Evolutionary conservation across 2,797 vertebrate genomes (phyloP).

Genomic region (Coendou prehensilis): DNA sequence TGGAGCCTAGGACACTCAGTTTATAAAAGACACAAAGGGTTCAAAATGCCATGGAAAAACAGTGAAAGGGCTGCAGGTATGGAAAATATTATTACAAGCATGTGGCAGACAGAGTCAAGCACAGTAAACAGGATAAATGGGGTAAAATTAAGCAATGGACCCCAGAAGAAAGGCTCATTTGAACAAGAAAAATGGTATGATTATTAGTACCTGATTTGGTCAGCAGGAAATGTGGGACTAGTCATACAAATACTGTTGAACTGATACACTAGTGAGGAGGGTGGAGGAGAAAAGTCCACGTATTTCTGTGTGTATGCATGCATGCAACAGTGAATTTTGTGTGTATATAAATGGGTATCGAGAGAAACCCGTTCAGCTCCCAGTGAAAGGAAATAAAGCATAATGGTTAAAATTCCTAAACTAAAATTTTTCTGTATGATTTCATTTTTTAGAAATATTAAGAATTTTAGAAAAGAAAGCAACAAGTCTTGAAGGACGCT

Average conservation of each 20-base stretch:
- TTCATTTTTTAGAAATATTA: not conserved
- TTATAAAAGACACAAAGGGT: not conserved
- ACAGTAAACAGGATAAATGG: not conserved
- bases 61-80: not conserved
- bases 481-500: not conserved
- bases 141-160: not conserved
- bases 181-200: not conserved
- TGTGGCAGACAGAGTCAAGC: constrained; percentile 1
- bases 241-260: not conserved
- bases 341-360: too few relatives aligned
- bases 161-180: not conserved
- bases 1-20: not conserved
- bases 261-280: not conserved
- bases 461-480: not conserved
- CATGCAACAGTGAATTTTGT: not conserved
- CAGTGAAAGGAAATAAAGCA: not conserved
- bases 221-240: not conserved
- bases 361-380: not conserved
- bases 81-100: not conserved
- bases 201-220: not conserved
- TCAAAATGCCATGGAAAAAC: not conserved
- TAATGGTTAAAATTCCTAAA: not conserved
- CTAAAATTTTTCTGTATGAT: not conserved
- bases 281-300: not conserved
- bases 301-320: not conserved